Evolutionary conservation across 2,888 invertebrate genomes (phyloP), one percentile per base, ranked within the genome.

Genomic region (Amblyteles armatorius): DNA sequence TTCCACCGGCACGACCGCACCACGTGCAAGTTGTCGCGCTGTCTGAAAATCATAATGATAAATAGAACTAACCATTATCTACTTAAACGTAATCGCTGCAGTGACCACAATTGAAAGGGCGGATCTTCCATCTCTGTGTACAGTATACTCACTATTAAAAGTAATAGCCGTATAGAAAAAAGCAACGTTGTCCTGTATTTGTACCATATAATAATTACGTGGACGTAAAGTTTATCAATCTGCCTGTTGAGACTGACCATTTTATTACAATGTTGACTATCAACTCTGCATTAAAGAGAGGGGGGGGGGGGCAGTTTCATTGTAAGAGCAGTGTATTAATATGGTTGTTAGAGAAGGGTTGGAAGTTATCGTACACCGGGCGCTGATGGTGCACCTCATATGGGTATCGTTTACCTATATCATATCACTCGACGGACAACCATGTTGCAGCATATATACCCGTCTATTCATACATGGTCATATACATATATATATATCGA

Each of bases 1-100:
- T 87, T 94, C 95, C 88, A 96, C 96, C 90, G 95, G 95, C 1
- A 95, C 90, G 89, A 44, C 92, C 91, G 76, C 92, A 92, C 91
- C 91, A 92, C 16, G 92, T 91, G 85, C 92, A 92, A 40, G 87
- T 89, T 4, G 87, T 85, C 26, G 89, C 86, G 65, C 90, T 88
- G 83, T 89, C 91, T 89, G 83, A 85, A 82, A 26, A 71, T 79
- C 11, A 22, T n/a, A 2, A 73, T 5, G 6, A 40, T 40, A 40
- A 7, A n/a, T 60, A 7, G 6, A 68, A 67, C 22, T 55, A n/a
- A 68, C 16, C 44, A 19, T 69, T 44, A 13, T 40, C 69, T 33
- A 40, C 9, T n/a, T n/a, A 50, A n/a, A n/a, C 16, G 50, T 50
- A n/a, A n/a, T 16, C 22, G 5, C 19, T 2, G 55, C 40, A 11